Percentiles rank a stretch among this genome's conserved stretches.
phyloP scores from a whole-genome alignment of 2,797 vertebrate genomes.

The Tokudaia muenninki region DNA sequence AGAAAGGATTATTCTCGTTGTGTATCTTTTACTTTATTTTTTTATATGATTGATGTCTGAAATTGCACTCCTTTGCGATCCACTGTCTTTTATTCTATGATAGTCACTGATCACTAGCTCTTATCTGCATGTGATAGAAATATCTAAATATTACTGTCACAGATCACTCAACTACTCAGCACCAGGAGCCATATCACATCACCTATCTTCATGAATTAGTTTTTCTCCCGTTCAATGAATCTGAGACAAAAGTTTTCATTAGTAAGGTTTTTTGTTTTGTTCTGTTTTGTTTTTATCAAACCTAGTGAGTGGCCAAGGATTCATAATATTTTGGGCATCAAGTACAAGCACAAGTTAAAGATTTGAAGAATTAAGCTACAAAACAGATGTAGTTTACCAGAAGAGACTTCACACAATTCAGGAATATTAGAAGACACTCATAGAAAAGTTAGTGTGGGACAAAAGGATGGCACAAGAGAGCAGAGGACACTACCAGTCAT shows the following conservation, averaged over 20 bases:
- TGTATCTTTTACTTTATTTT: slow-evolving; percentile 44
- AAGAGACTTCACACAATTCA: not conserved
- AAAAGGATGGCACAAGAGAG: not conserved
- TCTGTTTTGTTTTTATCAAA: slow-evolving; percentile 5
- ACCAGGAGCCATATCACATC: not conserved
- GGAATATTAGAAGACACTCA: not conserved
- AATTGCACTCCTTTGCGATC: slow-evolving; percentile 3
- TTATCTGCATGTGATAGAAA: slow-evolving; percentile 38
- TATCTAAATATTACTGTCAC: slow-evolving; percentile 58
- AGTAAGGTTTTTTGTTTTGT: not conserved
- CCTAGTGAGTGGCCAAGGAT: not conserved
- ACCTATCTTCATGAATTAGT: not conserved
- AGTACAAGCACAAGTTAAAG: not conserved
- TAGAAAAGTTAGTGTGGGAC: not conserved
- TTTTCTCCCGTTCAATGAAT: not conserved
- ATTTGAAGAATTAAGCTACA: not conserved
- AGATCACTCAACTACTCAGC: not conserved
- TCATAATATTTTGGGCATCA: not conserved
- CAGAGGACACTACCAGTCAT: not conserved
- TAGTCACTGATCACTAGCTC: slow-evolving; percentile 4
- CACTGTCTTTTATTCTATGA: not conserved
- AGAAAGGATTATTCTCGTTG: slow-evolving; percentile 37
- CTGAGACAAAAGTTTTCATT: not conserved
- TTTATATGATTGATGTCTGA: slow-evolving; percentile 29
- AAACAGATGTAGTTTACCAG: slow-evolving; percentile 10